phyloP scores from a whole-genome alignment of 2,113 vertebrate genomes.

The Cercocebus atys region DNA sequence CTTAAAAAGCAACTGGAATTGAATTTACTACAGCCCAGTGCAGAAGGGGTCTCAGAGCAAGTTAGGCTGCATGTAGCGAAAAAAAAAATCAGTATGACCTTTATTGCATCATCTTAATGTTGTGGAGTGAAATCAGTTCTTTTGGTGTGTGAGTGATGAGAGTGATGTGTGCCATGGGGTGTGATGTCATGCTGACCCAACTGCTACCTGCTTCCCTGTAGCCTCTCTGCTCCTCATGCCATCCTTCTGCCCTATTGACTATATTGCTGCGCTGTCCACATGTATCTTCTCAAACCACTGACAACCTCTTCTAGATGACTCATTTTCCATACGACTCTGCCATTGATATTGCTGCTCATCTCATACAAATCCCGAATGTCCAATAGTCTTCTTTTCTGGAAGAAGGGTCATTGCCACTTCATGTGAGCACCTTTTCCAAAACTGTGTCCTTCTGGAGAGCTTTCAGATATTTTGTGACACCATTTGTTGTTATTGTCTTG shows the following conservation, averaged over 20 bases:
- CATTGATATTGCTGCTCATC: background rate
- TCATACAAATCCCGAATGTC: too few relatives aligned
- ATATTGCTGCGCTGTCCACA: background rate
- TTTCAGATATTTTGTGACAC: background rate
- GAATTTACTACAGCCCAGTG: background rate
- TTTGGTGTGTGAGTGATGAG: too few relatives aligned
- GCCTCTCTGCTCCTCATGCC: background rate
- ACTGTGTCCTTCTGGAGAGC: background rate
- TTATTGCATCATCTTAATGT: background rate
- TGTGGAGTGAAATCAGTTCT: background rate
- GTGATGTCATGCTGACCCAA: background rate
- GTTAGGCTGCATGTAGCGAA: background rate
- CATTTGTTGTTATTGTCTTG: background rate
- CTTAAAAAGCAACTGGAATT: background rate
- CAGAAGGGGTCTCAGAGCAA: background rate
- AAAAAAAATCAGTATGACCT: background rate
- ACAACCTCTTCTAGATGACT: background rate
- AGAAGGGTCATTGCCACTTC: background rate
- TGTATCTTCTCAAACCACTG: background rate
- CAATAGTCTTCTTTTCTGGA: background rate
- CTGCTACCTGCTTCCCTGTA: background rate
- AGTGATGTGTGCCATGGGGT: rapidly evolving
- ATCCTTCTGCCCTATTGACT: background rate
- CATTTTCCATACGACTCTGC: background rate
- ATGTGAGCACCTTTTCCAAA: background rate